A percentile compares a stretch with the other conserved stretches of the same genome.
phyloP scores from a whole-genome alignment of 2,888 invertebrate genomes.

The Drosophila paracracens region DNA sequence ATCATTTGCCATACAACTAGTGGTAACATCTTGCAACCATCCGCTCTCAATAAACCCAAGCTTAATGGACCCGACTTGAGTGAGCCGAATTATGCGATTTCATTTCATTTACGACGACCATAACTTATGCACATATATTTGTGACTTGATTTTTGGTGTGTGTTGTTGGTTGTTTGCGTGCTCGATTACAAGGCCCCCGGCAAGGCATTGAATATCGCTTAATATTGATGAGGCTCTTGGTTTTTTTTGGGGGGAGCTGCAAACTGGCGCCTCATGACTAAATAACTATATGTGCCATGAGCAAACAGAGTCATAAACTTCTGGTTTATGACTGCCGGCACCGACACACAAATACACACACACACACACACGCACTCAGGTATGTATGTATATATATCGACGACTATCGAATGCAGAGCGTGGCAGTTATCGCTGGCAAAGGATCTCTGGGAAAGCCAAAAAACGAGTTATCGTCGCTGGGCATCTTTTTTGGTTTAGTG shows the following conservation, averaged over 20 bases:
- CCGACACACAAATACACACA: constrained; percentile 21
- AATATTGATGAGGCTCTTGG: constrained; percentile 70
- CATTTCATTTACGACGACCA: constrained; percentile 69
- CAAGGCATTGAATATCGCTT: constrained; percentile 70
- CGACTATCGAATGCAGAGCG: constrained; percentile 37
- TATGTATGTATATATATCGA: constrained; percentile 23
- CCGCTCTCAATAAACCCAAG: constrained; percentile 17
- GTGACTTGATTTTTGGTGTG: constrained; percentile 60
- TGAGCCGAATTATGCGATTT: constrained; percentile 54
- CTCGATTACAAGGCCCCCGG: constrained; percentile 60
- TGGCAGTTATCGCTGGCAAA: constrained; percentile 52
- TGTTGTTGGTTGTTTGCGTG: constrained; percentile 36
- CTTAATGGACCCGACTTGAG: constrained; percentile 31
- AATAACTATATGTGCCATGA: constrained; percentile 65
- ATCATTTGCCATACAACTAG: constrained; percentile 25
- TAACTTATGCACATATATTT: constrained; percentile 79
- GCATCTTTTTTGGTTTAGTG: constrained; percentile 61
- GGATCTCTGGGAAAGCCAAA: constrained; percentile 56
- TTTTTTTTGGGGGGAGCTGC: constrained; percentile 7
- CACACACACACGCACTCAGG: constrained; percentile 3
- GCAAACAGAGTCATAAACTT: constrained; percentile 79
- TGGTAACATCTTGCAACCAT: constrained; percentile 18
- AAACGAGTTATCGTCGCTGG: constrained; percentile 50
- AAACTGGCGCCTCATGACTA: constrained; percentile 47
- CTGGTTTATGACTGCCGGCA: constrained; percentile 62